Percentiles rank a stretch among this genome's conserved stretches.
Conservation (phyloP, 2,113 vertebrate genomes). For the Trematomus loennbergii region DNA sequence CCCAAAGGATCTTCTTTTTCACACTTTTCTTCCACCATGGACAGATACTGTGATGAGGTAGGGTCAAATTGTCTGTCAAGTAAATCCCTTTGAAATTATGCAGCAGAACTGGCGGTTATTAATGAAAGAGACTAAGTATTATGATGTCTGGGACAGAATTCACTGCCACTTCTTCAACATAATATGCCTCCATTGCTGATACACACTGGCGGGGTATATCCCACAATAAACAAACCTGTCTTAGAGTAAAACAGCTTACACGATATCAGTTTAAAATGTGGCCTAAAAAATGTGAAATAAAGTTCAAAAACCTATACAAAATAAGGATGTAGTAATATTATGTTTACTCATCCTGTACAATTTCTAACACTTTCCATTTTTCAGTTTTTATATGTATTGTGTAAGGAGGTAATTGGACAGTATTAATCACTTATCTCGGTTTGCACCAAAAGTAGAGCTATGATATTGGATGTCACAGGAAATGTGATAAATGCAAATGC, state of each 20-base stretch:
- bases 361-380: no score
- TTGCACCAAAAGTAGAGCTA: no score
- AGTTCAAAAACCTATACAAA: not conserved
- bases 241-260: conserved; percentile 2
- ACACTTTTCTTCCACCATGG: conserved; percentile 14
- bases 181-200: conserved; percentile 4
- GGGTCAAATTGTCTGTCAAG: conserved; percentile 48
- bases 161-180: conserved; percentile 25
- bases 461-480: no score
- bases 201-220: not conserved
- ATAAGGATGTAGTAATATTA: no score
- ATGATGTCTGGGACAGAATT: conserved; percentile 37
- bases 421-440: no score
- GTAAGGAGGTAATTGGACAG: no score
- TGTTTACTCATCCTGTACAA: no score
- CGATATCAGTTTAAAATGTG: not conserved
- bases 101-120: conserved; percentile 4
- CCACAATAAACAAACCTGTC: conserved; percentile 1
- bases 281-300: not conserved
- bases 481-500: no score
- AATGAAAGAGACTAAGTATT: conserved; percentile 32
- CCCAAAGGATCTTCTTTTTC: conserved; percentile 23
- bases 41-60: conserved; percentile 37
- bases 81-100: conserved; percentile 42
- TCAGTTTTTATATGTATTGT: no score